Conservation (phyloP, 2,888 invertebrate genomes). For the Hyalella azteca region DNA sequence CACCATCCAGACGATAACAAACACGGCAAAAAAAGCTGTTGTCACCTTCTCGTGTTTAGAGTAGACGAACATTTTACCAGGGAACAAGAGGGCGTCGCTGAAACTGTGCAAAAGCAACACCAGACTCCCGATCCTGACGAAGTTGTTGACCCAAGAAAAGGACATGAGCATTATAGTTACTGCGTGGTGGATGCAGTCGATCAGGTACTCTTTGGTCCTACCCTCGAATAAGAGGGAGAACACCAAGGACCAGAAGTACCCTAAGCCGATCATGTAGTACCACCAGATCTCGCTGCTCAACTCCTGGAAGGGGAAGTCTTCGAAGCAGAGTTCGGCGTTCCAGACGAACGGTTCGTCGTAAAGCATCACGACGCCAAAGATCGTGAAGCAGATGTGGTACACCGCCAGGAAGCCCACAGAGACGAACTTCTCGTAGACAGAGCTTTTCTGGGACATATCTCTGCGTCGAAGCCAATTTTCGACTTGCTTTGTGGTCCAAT, state of each 20-base stretch:
- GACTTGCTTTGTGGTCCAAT: not conserved
- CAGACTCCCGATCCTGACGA: constrained; percentile 45
- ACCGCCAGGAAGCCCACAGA: constrained; percentile 71
- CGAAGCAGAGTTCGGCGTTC: constrained; percentile 72
- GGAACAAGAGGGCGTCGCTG: constrained; percentile 45
- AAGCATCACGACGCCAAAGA: not conserved
- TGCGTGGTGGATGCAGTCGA: constrained; percentile 60
- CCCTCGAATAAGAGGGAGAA: constrained; percentile 90
- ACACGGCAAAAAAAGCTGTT: constrained; percentile 41
- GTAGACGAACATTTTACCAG: constrained; percentile 49
- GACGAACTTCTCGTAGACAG: constrained; percentile 86
- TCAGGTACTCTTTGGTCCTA: constrained; percentile 39
- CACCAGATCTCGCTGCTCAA: constrained; percentile 52
- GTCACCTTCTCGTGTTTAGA: constrained; percentile 10
- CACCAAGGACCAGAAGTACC: constrained; percentile 45
- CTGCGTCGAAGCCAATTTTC: constrained; percentile 65
- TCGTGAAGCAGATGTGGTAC: not conserved
- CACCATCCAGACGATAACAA: constrained; percentile 49
- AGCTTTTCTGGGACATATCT: constrained; percentile 84
- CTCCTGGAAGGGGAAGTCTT: constrained; percentile 78
- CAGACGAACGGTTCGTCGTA: not conserved
- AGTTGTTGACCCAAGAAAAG: constrained; percentile 52
- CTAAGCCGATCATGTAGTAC: constrained; percentile 50
- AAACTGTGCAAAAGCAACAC: constrained; percentile 48
- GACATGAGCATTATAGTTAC: constrained; percentile 40